A percentile compares a stretch with the other conserved stretches of the same genome.
These are phyloP conservation scores for Rhadinocentrus ornatus DNA, from an alignment of 2,797 vertebrate species.

Conservation along the genomic window DNA sequence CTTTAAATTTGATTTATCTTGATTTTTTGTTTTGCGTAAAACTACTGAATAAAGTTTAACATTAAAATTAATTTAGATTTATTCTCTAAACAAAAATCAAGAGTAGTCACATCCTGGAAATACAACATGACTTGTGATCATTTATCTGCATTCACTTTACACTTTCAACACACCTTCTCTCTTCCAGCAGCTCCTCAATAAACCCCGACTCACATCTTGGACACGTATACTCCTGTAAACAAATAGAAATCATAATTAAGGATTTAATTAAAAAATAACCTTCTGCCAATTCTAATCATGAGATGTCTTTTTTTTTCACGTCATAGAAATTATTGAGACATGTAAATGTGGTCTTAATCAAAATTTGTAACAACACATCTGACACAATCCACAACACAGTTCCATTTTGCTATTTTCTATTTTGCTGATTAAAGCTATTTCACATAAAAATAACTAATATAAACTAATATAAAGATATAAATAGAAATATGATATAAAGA, in stretches of 20 bases:
- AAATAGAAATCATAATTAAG: neutral
- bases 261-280: neutral
- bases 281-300: neutral
- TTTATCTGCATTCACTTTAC: neutral
- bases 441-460: neutral
- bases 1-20: neutral
- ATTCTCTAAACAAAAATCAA: neutral
- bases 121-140: neutral
- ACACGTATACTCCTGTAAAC: conserved; percentile 92
- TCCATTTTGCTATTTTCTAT: too few relatives aligned
- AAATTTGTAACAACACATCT: neutral
- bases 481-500: neutral
- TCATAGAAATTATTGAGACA: neutral
- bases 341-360: neutral
- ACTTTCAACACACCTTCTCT: conserved; percentile 85
- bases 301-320: neutral
- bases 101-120: neutral
- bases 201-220: conserved; percentile 97
- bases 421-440: neutral
- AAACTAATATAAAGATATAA: neutral
- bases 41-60: neutral
- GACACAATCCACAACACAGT: neutral
- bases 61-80: neutral
- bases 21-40: neutral
- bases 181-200: conserved; percentile 95